Evolutionary conservation across 2,113 vertebrate genomes (phyloP), one percentile per base, ranked within the genome.

Genomic region (Hippocampus abdominalis): DNA sequence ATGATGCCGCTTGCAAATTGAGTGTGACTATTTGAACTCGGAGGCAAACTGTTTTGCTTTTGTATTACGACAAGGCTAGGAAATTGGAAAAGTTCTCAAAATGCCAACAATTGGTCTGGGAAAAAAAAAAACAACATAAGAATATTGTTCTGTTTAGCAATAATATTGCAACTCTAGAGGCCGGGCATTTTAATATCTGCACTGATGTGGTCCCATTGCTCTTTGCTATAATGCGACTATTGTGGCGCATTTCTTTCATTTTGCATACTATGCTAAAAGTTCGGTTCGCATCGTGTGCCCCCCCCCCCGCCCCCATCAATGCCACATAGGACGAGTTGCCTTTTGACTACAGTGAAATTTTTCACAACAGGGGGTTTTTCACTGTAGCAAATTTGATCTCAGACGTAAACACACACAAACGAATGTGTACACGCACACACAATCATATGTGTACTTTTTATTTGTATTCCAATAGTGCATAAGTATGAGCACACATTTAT

Each of bases 1-100:
- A 82, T 73, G 63, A 66, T 76, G 74, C 76, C 67, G 27, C 74
- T 68, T 13, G 68, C 74, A 89, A 88, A 84, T 85, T 81, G 75
- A 85, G 79, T 44, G 46, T 69, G 81, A 82, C 77, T 81, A 61
- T 82, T 83, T 83, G 85, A 76, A 88, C 78, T 81, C 51, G 72
- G 73, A 83, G 87, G 82, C 82, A 91, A 88, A 86, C 76, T 67
- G 79, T 80, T 80, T 36, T 77, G 80, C 75, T 82, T 25, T 76
- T 81, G 82, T 85, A 81, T 75, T 72, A 77, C 80, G 79, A 76
- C 75, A 74, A 86, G 78, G 51, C 2, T 2, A 80, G 80, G 40
- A 84, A 83, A 88, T 79, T 75, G 69, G 73, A 87, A 82, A 84
- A 81, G 53, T 77, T 75, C 74, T 82, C 70, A 72, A 75, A 84